Percentiles rank a stretch among this genome's conserved stretches.
Conservation (phyloP, 1,140 invertebrate species). For the Drosophila punjabiensis region DNA sequence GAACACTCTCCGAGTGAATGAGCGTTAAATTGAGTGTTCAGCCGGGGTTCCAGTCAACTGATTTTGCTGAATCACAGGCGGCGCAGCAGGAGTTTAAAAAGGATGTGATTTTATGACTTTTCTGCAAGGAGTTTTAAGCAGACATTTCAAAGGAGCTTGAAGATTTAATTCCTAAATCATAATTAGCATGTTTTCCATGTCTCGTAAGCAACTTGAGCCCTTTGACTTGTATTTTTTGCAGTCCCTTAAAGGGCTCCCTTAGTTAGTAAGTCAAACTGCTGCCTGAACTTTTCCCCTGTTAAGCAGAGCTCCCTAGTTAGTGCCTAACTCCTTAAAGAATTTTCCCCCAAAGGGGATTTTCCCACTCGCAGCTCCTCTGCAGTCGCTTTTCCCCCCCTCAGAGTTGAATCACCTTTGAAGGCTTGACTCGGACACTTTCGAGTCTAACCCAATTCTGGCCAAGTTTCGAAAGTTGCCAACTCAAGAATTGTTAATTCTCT, state of each 20-base stretch:
- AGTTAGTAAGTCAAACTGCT: constrained; percentile 27
- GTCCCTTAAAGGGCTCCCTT: constrained; percentile 13
- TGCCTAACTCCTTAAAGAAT: constrained; percentile 37
- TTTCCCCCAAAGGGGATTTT: constrained; percentile 12
- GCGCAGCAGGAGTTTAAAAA: not conserved
- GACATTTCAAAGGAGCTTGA: no score
- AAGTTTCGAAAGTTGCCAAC: constrained; percentile 49
- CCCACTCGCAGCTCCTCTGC: not conserved
- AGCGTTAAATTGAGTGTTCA: constrained; percentile 42
- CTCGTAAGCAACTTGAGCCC: not conserved
- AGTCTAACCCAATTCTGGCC: constrained; percentile 52
- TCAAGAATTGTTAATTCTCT: constrained; percentile 57
- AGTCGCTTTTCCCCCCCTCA: not conserved
- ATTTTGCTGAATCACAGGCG: constrained; percentile 15
- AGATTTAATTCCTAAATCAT: not conserved
- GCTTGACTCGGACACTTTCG: constrained; percentile 39
- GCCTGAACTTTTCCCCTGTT: constrained; percentile 20
- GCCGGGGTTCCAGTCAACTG: constrained; percentile 43
- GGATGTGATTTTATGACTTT: not conserved
- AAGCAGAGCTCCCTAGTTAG: constrained; percentile 35
- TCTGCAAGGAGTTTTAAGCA: no score
- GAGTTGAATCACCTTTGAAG: constrained; percentile 53
- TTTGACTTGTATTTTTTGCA: not conserved
- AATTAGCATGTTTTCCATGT: not conserved
- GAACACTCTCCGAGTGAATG: constrained; percentile 33